These are phyloP conservation scores for Dipodomys merriami DNA, from an alignment of 2,113 vertebrate species.

Conservation along the genomic window DNA sequence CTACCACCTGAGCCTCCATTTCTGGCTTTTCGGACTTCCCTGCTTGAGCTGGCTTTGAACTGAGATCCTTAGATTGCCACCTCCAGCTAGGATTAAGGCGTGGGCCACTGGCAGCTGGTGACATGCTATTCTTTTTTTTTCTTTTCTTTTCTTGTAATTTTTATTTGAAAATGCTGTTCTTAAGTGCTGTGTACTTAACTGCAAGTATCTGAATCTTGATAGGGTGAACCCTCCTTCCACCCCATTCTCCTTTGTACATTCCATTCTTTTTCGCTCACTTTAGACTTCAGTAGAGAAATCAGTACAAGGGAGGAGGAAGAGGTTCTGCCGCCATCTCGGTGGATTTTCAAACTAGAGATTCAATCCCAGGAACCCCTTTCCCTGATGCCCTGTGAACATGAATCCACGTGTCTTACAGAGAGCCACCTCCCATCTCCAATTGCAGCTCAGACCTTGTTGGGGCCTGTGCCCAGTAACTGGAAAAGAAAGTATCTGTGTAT, in stretches of 20 bases:
- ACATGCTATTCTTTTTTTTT: background rate
- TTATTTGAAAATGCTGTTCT: too few relatives aligned
- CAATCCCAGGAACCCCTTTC: background rate
- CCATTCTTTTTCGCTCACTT: background rate
- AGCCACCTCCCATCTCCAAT: background rate
- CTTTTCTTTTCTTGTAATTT: background rate
- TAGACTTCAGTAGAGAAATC: background rate
- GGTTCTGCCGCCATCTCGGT: background rate
- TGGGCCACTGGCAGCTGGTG: too few relatives aligned
- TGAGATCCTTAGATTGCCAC: too few relatives aligned
- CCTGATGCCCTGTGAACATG: background rate
- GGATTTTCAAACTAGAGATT: slow-evolving; percentile 40
- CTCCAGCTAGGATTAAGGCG: too few relatives aligned
- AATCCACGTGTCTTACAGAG: background rate
- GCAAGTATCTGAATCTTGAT: background rate
- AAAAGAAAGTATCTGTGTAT: too few relatives aligned
- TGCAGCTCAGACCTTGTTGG: background rate
- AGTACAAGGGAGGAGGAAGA: background rate
- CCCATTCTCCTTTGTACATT: background rate
- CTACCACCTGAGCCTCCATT: too few relatives aligned
- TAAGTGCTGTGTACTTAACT: background rate
- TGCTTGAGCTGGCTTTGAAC: too few relatives aligned
- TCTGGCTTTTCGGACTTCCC: too few relatives aligned
- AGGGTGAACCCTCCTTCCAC: background rate
- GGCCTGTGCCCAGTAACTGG: too few relatives aligned